phyloP scores from a whole-genome alignment of 2,113 vertebrate species.

The Ondatra zibethicus region DNA sequence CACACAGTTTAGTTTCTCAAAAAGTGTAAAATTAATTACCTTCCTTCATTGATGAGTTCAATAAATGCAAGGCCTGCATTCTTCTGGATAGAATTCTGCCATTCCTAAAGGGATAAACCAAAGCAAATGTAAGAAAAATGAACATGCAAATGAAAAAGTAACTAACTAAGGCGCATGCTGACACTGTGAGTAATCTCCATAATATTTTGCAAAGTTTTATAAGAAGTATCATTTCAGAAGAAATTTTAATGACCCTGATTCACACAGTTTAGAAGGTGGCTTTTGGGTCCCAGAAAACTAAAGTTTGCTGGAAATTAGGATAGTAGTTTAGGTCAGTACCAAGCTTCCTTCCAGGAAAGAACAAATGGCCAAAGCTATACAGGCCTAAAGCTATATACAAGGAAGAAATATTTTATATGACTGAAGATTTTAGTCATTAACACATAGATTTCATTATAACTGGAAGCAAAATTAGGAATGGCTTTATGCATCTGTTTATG shows the following conservation, averaged over 20 bases:
- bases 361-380: neutral
- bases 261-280: neutral
- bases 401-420: neutral
- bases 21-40: slow-evolving; percentile 90
- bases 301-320: neutral
- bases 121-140: slow-evolving; percentile 68
- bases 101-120: slow-evolving; percentile 92
- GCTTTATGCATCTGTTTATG: neutral
- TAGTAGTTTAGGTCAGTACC: neutral
- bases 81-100: slow-evolving; percentile 99
- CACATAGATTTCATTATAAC: neutral
- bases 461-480: slow-evolving; percentile 25
- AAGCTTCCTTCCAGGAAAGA: neutral
- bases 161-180: neutral
- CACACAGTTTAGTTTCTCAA: slow-evolving; percentile 77
- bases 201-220: neutral
- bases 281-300: neutral
- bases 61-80: slow-evolving; percentile 99
- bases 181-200: neutral
- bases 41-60: slow-evolving; percentile 99
- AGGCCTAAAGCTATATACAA: neutral
- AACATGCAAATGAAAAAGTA: neutral
- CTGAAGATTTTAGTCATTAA: neutral
- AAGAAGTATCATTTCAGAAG: neutral
- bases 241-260: neutral